These are phyloP conservation scores for Calameuta pallipes DNA, from an alignment of 2,888 invertebrate species.

Conservation along the genomic window DNA sequence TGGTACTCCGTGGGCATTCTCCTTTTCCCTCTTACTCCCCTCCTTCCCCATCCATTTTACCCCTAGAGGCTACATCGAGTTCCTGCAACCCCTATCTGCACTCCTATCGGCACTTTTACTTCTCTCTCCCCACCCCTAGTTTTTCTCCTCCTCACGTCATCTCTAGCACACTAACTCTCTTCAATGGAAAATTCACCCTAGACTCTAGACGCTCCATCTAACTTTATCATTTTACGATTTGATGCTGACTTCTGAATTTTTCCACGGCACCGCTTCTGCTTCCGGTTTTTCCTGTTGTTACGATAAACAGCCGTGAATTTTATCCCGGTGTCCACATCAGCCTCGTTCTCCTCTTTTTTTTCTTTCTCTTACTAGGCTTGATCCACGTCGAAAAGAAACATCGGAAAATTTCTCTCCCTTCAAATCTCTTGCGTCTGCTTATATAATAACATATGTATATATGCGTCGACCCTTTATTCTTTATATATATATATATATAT, in stretches of 20 bases:
- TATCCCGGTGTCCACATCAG: conserved; percentile 7
- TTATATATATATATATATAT: not conserved
- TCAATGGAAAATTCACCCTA: not conserved
- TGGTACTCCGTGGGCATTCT: not conserved
- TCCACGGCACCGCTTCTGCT: not conserved
- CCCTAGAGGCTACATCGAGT: not conserved
- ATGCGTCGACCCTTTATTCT: not conserved
- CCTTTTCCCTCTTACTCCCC: not conserved
- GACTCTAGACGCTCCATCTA: conserved; percentile 12
- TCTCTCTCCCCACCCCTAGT: not conserved
- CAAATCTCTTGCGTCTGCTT: conserved; percentile 1
- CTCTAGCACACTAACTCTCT: not conserved
- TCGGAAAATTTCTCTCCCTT: not conserved
- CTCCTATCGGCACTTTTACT: conserved; percentile 6
- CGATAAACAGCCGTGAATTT: not conserved
- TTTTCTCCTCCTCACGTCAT: not conserved
- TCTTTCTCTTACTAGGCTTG: conserved; percentile 1
- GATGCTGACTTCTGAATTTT: conserved; percentile 9
- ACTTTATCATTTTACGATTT: conserved; percentile 30
- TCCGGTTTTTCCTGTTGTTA: not conserved
- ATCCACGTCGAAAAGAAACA: not conserved
- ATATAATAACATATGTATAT: conserved; percentile 1
- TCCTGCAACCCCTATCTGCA: conserved; percentile 3
- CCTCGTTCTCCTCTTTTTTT: not conserved
- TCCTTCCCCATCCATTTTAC: not conserved